Conservation (phyloP, 2,113 vertebrate genomes). For the Corythoichthys haematopterus region DNA sequence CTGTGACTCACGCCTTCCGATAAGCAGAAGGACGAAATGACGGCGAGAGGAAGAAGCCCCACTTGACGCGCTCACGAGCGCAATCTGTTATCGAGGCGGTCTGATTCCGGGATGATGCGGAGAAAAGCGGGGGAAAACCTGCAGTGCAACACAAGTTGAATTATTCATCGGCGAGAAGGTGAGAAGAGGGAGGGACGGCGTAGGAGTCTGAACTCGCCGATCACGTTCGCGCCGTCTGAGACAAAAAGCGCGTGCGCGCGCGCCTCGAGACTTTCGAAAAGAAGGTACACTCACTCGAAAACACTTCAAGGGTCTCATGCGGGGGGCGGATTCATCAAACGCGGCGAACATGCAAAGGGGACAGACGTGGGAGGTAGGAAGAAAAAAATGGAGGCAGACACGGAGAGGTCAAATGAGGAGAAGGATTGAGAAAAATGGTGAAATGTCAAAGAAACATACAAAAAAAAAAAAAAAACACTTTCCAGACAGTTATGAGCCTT, state of each 20-base stretch:
- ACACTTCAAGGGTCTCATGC: background rate
- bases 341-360: background rate
- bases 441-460: background rate
- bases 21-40: conserved; percentile 13
- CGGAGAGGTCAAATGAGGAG: conserved; percentile 45
- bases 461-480: background rate
- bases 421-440: conserved; percentile 17
- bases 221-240: conserved; percentile 61
- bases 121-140: conserved; percentile 60
- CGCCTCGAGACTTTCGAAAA: background rate
- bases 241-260: background rate
- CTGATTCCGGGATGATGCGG: conserved; percentile 22
- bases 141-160: conserved; percentile 75
- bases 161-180: conserved; percentile 71
- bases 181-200: conserved; percentile 19
- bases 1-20: conserved; percentile 58
- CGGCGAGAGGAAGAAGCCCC: background rate
- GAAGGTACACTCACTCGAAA: background rate
- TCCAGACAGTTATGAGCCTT: background rate
- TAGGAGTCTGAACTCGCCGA: conserved; percentile 59
- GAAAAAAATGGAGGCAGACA: conserved; percentile 3
- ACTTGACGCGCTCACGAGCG: background rate
- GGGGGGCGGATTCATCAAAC: background rate
- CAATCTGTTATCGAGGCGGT: background rate
- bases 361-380: conserved; percentile 22